Evolutionary conservation across 2,797 vertebrate species (phyloP).

Genomic region (Danio aesculapii): DNA sequence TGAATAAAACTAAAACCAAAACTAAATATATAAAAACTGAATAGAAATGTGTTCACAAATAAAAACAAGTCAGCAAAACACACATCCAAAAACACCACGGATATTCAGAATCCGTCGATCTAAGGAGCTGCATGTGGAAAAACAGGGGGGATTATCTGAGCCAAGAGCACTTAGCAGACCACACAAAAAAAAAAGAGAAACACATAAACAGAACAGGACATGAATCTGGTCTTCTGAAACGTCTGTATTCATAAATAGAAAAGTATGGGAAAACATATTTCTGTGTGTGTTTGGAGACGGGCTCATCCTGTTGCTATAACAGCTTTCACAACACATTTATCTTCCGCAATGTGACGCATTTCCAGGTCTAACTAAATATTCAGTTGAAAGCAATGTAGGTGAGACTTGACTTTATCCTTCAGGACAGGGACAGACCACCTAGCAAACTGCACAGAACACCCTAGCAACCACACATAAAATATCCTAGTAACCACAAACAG

Average conservation of each 20-base stretch:
- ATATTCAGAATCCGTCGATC: conserved; percentile 6
- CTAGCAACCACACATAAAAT: too few species aligned
- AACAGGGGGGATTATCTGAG: not conserved
- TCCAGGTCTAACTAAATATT: too few species aligned
- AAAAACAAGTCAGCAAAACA: conserved; percentile 9
- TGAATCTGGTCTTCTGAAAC: not conserved
- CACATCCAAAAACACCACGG: not conserved
- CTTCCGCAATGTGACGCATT: not conserved
- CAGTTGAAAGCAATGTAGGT: not conserved
- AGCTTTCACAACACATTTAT: conserved; percentile 4
- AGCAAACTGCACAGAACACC: too few species aligned
- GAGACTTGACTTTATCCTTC: not conserved
- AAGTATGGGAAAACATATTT: conserved; percentile 20
- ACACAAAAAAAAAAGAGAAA: not conserved
- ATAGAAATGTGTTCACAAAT: too few species aligned
- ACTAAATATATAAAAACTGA: too few species aligned
- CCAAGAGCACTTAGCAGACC: conserved; percentile 9
- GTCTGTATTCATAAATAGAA: conserved; percentile 13
- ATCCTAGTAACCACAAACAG: too few species aligned
- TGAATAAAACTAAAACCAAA: too few species aligned
- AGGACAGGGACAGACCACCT: too few species aligned
- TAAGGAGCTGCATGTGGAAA: not conserved
- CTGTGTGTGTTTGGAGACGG: not conserved
- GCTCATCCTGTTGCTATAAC: not conserved
- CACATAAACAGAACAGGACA: not conserved